Evolutionary conservation across 2,797 vertebrate genomes (phyloP), one percentile per base, ranked within the genome.

Genomic region (Buphagus erythrorhynchus): DNA sequence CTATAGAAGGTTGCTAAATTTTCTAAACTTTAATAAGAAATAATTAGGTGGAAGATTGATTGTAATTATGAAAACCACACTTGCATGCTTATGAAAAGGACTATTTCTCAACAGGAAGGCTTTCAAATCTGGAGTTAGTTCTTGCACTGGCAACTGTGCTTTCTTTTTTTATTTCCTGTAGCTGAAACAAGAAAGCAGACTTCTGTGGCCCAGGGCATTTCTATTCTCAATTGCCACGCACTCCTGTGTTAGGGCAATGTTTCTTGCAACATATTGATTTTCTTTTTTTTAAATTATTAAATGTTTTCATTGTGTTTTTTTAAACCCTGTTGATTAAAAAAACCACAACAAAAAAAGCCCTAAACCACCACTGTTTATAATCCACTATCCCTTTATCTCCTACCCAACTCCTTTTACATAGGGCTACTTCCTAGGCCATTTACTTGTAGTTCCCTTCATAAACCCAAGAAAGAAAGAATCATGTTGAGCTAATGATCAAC

Each of bases 61-160:
- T 5, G 0, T 35, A 58, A 75, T 68, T 90, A 46, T 40, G 58
- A 78, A 69, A 65, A 90, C 4, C 15, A 42, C 21, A 67, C 36
- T 71, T 91, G 10, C 35, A 75, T 13, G 2, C 54, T 90, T 78
- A 58, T 49, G 29, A 90, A 90, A 93, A 92, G 16, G 26, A 81
- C 9, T 67, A 68, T 86, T 95, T 93, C 80, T 86, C 69, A 86
- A 90, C 66, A 92, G 73, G 69, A 95, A 88, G 20, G 61, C 48
- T 89, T 94, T 85, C 6, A 84, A 82, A 73, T 79, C 74, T 91
- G 84, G 48, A 93, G 33, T 78, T 72, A 54, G 65, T 58, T 94
- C 62, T 86, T 77, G 12, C 49, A 58, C 42, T 90, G 76, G 62
- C 80, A 86, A 54, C 40, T 73, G 35, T 58, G 29, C 18, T 93